phyloP scores from a whole-genome alignment of 1,140 invertebrate genomes.

The Drosophila melanogaster region Release_6_plus_ISO1_MT NC_004354.4:14489001-14489500 shows the following conservation, averaged over 20 bases:
- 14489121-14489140: slow-evolving; percentile 64
- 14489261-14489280: neutral
- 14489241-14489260: neutral
- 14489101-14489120: slow-evolving; percentile 57
- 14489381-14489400: neutral
- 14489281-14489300: slow-evolving; percentile 35
- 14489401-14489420: too few relatives aligned
- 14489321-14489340: slow-evolving; percentile 55
- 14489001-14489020: slow-evolving; percentile 47
- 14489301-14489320: slow-evolving; percentile 59
- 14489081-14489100: neutral
- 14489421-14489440: too few relatives aligned
- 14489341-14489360: slow-evolving; percentile 54
- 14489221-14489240: neutral
- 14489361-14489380: slow-evolving; percentile 4
- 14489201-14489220: slow-evolving; percentile 21
- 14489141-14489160: slow-evolving; percentile 58
- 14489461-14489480: too few relatives aligned
- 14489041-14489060: neutral
- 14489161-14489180: slow-evolving; percentile 47
- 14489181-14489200: slow-evolving; percentile 17
- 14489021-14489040: slow-evolving; percentile 30
- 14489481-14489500: too few relatives aligned
- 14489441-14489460: too few relatives aligned
- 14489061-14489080: too few relatives aligned